Evolutionary conservation across 1,140 invertebrate species (phyloP), one percentile per base, ranked within the genome.

Genomic region (Drosophila pallidifrons): DNA sequence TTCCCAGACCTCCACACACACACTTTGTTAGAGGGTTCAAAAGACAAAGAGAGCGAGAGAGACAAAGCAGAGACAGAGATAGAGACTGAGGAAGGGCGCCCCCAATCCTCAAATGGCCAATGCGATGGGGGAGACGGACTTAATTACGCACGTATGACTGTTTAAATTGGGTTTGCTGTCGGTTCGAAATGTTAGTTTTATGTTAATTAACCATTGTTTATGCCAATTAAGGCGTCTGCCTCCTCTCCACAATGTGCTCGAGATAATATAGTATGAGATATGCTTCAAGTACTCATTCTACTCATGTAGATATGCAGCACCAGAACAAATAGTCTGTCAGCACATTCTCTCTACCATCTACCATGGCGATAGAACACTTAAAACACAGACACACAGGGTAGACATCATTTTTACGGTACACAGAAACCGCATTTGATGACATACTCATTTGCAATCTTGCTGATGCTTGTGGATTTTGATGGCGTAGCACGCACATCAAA

Each of bases 131-230:
- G 11, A 25, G 51, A 28, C 59, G 46, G 46, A 58, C 60, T 81
- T 89, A 89, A 88, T 89, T 88, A 89, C 85, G 77, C 83, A 88
- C 83, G 85, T 88, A 81, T 83, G 69, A 71, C 81, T 81, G 60
- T 88, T 88, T 83, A 88, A 88, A 88, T 88, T 80, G 80, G 61
- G 61, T 87, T 82, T 73, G 60, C 60, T 72, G 13, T 38, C 55
- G 60, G 49, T 57, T 65, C 45, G 73, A 77, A 80, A 83, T 89
- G 80, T 89, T 88, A 88, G 83, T 89, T 88, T 88, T 89, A 88
- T 88, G 85, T 89, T 88, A 88, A 88, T 88, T 88, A 88, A 89
- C 73, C 63, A 80, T 87, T 87, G 82, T 87, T 83, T 82, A 82
- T 82, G 82, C 72, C 82, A 86, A 87, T 86, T 87, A 86, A 68